Percentiles rank a stretch among this genome's conserved stretches.
Conservation (phyloP, 2,888 invertebrate species). For the Aleiodes testaceus region DNA sequence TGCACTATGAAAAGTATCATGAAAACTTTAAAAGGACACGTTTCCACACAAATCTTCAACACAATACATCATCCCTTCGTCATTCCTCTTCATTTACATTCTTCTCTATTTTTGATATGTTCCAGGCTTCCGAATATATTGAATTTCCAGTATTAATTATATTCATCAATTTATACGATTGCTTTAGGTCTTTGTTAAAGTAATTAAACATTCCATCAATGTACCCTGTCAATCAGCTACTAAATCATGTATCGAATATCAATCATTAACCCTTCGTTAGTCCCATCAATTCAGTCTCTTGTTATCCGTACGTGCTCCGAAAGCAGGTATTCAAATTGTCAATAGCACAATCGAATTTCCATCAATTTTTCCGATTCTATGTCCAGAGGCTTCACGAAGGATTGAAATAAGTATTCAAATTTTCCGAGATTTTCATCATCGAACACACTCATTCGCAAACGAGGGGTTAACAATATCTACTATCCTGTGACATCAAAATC, state of each 20-base stretch:
- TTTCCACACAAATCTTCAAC: slow-evolving; percentile 1
- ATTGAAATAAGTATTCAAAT: too few species aligned
- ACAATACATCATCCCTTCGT: background rate
- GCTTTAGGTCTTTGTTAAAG: background rate
- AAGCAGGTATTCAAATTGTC: too few species aligned
- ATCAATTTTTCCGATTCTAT: too few species aligned
- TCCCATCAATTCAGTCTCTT: too few species aligned
- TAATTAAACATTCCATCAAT: slow-evolving; percentile 6
- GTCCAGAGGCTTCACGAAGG: too few species aligned
- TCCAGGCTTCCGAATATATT: slow-evolving; percentile 5
- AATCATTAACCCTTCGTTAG: too few species aligned
- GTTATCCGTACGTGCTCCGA: too few species aligned
- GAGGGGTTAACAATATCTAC: too few species aligned
- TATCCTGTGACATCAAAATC: too few species aligned
- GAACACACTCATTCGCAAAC: too few species aligned
- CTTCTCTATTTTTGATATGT: slow-evolving; percentile 21
- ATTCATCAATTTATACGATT: background rate
- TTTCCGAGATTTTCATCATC: too few species aligned
- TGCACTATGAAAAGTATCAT: background rate
- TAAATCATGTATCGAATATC: background rate
- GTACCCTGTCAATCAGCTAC: background rate
- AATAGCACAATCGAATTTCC: too few species aligned
- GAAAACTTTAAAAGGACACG: slow-evolving; percentile 10
- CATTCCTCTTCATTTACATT: slow-evolving; percentile 4
- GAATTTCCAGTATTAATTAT: background rate